A percentile compares a stretch with the other conserved stretches of the same genome.
Conservation (phyloP, 1,140 invertebrate species). For the Drosophila bocki region DNA sequence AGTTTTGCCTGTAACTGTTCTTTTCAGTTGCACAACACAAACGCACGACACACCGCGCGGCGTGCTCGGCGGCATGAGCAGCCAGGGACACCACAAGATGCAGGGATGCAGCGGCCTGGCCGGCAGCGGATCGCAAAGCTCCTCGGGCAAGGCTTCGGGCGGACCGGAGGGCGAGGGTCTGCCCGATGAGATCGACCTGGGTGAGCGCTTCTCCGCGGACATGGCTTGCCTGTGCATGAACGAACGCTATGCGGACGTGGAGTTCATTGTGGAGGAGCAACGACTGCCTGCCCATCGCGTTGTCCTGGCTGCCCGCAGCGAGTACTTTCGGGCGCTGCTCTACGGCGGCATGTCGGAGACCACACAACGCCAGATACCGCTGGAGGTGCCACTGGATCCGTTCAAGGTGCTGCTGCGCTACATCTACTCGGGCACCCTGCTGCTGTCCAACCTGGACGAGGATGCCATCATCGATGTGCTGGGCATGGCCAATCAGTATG, state of each 20-base stretch:
- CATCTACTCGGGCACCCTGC: constrained; percentile 96
- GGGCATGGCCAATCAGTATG: constrained; percentile 97
- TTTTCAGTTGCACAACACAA: constrained; percentile 17
- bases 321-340: constrained; percentile 96
- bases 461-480: constrained; percentile 95
- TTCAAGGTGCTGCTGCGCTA: constrained; percentile 97
- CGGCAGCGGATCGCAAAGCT: constrained; percentile 5
- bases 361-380: constrained; percentile 92
- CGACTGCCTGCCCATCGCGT: constrained; percentile 95
- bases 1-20: neutral
- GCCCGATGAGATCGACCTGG: constrained; percentile 62
- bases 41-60: neutral
- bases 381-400: constrained; percentile 94
- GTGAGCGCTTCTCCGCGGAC: constrained; percentile 80
- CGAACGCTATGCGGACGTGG: constrained; percentile 96
- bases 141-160: constrained; percentile 25
- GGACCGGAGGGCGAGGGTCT: constrained; percentile 42
- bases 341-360: constrained; percentile 97
- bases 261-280: constrained; percentile 93
- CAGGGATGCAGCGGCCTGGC: constrained; percentile 39
- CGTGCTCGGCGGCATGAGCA: constrained; percentile 57
- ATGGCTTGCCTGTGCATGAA: constrained; percentile 93
- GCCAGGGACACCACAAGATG: constrained; percentile 78
- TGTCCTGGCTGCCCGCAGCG: constrained; percentile 93
- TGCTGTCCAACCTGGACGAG: constrained; percentile 92